Evolutionary conservation across 2,113 vertebrate species (phyloP).

Genomic region (Pogonocichla stellata): DNA sequence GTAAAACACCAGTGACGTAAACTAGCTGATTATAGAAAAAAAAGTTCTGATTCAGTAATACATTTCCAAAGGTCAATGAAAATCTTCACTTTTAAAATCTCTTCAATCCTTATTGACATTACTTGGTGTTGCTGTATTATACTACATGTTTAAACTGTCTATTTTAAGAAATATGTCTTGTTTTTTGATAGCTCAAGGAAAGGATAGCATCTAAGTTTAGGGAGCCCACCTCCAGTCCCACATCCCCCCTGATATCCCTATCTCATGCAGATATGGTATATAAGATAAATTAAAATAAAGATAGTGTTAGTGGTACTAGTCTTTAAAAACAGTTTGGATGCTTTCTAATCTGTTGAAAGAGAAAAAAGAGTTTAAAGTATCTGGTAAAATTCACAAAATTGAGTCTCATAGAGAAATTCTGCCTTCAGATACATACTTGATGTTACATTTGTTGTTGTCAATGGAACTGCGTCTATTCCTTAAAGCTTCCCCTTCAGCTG

Average conservation of each 20-base stretch:
- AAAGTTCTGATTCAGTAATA: background rate
- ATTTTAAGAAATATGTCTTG: background rate
- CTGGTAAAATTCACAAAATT: background rate
- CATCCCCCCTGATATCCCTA: background rate
- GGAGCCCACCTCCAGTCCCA: background rate
- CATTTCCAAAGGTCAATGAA: background rate
- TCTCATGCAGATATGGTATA: background rate
- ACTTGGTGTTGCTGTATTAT: background rate
- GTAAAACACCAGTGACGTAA: background rate
- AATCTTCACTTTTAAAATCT: background rate
- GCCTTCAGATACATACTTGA: background rate
- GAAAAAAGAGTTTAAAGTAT: background rate
- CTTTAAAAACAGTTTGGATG: background rate
- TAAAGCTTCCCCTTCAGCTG: background rate
- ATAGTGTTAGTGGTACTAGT: background rate
- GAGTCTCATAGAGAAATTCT: background rate
- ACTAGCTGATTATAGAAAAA: background rate
- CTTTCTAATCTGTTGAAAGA: background rate
- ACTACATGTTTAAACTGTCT: background rate
- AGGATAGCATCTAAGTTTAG: background rate
- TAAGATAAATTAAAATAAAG: background rate
- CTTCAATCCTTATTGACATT: background rate
- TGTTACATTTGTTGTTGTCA: background rate
- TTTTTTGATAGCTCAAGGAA: background rate
- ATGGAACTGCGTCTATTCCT: background rate